Evolutionary conservation across 2,797 vertebrate genomes (phyloP).

Genomic region (Gobionotothen gibberifrons): DNA sequence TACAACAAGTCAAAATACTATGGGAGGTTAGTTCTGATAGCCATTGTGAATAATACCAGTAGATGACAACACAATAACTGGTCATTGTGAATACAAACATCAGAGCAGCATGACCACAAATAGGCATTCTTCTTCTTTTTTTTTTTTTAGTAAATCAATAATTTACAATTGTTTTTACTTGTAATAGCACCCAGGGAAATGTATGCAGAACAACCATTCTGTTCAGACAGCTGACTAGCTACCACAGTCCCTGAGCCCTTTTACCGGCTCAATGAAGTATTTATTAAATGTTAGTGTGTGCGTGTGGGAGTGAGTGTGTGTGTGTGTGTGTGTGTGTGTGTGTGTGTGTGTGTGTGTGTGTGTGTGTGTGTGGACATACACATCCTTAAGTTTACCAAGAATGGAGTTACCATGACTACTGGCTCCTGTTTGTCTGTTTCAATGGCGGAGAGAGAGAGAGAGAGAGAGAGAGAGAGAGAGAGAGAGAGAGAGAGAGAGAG

Average conservation of each 20-base stretch:
- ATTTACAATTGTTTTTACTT: background rate
- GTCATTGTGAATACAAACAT: no score
- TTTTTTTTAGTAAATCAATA: background rate
- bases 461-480: constrained; percentile 31
- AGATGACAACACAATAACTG: no score
- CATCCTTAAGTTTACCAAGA: constrained; percentile 79
- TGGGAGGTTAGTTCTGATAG: no score
- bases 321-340: constrained; percentile 13
- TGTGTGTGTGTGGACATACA: constrained; percentile 48
- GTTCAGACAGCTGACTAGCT: constrained; percentile 40
- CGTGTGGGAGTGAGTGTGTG: constrained; percentile 23
- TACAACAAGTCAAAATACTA: no score
- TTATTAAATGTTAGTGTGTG: constrained; percentile 53
- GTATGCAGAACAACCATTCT: constrained; percentile 37
- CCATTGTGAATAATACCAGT: no score
- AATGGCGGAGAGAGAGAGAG: constrained; percentile 41
- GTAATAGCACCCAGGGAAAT: no score
- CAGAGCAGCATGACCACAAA: no score
- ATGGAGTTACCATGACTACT: constrained; percentile 84
- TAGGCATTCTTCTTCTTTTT: background rate
- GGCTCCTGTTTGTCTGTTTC: constrained; percentile 75
- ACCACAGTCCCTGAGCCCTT: constrained; percentile 37
- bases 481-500: no score
- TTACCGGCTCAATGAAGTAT: constrained; percentile 62
- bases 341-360: constrained; percentile 32